Evolutionary conservation across 1,140 invertebrate genomes (phyloP), one percentile per base, ranked within the genome.

Genomic region (Caenorhabditis inopinata): DNA sequence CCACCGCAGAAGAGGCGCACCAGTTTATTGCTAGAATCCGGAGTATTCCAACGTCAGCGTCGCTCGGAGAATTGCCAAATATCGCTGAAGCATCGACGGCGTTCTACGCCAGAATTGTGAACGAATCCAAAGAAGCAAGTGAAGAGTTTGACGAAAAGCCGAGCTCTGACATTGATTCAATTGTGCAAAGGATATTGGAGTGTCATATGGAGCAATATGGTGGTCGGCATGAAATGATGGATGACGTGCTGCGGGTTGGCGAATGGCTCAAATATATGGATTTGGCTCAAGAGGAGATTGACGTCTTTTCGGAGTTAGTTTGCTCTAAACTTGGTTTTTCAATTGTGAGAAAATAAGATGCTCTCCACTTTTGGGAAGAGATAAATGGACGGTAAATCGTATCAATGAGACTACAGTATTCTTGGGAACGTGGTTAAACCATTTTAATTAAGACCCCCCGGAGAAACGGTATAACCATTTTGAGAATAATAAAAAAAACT

Each of bases 251-350:
- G 58, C 35, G 12, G 12, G 58, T 68, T 2, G 58, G 58, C 9
- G 58, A 68, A 23, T 68, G 58, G 58, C 25, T 68, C 16, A 68
- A 68, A 68, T 21, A 68, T 29, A 32, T 68, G 18, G 58, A 68
- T 68, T 68, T 68, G 58, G n/a, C 32, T 11, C 58, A 68, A 16
- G 58, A 68, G 32, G 58, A 68, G 6, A 68, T 68, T n/a, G 58
- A 68, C 23, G 32, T 68, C 9, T 38, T 68, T 14, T 68, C 58
- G 12, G 58, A 68, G 58, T 68, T 6, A 38, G 58, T 58, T 58
- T 51, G n/a, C n/a, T n/a, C n/a, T n/a, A n/a, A n/a, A 42, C 14
- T 14, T 42, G 14, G 38, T 42, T 42, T 42, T 42, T 42, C 5
- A 42, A 42, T 7, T 42, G n/a, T n/a, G n/a, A n/a, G n/a, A n/a